Percentiles rank a stretch among this genome's conserved stretches.
phyloP scores from a whole-genome alignment of 2,888 invertebrate genomes.

The Ornithoptera priamus region DNA sequence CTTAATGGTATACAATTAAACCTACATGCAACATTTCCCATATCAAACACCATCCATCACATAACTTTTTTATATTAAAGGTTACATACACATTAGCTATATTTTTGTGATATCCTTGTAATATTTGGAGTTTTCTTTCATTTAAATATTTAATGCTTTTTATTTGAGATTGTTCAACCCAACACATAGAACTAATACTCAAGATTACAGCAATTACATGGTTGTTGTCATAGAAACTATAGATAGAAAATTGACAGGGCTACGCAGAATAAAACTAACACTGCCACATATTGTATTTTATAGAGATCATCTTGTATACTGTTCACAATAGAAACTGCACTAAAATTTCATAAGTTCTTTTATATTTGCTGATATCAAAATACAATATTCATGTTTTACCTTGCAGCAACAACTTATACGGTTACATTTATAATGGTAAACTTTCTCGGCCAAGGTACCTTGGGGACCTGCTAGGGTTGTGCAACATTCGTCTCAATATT shows the following conservation, averaged over 20 bases:
- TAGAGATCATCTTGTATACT: slow-evolving; percentile 39
- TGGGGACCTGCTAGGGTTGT: slow-evolving; percentile 65
- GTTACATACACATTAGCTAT: slow-evolving; percentile 62
- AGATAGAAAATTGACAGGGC: slow-evolving; percentile 24
- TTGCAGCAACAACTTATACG: slow-evolving; percentile 29
- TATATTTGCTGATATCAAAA: slow-evolving; percentile 33
- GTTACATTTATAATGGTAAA: slow-evolving; percentile 40
- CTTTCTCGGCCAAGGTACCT: slow-evolving; percentile 40
- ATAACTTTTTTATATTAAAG: slow-evolving; percentile 59
- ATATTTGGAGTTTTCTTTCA: slow-evolving; percentile 73
- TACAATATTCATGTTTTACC: slow-evolving; percentile 33
- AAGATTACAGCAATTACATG: slow-evolving; percentile 22
- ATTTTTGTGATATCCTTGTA: slow-evolving; percentile 62
- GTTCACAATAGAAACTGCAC: slow-evolving; percentile 38
- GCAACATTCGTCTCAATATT: slow-evolving; percentile 65
- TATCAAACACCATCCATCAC: slow-evolving; percentile 54
- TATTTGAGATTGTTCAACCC: slow-evolving; percentile 59
- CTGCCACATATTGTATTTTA: slow-evolving; percentile 35
- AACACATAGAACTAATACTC: slow-evolving; percentile 40
- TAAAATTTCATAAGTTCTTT: slow-evolving; percentile 33
- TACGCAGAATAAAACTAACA: slow-evolving; percentile 31
- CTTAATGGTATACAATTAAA: slow-evolving; percentile 66
- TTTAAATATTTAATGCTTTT: slow-evolving; percentile 53
- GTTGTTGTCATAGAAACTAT: slow-evolving; percentile 19
- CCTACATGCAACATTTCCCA: slow-evolving; percentile 38